Conservation (phyloP, 2,888 invertebrate genomes). For the Unio pictorum region DNA sequence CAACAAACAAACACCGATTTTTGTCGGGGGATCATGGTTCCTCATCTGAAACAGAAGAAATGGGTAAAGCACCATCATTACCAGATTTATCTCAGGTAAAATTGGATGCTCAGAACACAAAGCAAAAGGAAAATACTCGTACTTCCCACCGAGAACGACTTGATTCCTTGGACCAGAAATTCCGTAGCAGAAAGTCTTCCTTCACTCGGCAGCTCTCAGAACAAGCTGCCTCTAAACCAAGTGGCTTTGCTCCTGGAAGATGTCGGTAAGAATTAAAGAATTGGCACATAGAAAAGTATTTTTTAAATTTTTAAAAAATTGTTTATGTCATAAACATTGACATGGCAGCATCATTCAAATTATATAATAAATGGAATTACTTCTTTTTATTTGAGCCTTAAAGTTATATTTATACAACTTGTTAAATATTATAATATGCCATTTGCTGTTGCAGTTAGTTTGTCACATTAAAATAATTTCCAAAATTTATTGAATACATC, state of each 20-base stretch:
- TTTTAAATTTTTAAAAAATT: background rate
- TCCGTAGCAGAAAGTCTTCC: slow-evolving; percentile 30
- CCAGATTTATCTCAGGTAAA: slow-evolving; percentile 25
- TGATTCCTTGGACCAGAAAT: slow-evolving; percentile 38
- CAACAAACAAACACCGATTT: slow-evolving; percentile 9
- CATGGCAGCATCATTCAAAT: too few species aligned
- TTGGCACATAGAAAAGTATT: slow-evolving; percentile 4
- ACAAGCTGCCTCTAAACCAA: slow-evolving; percentile 26
- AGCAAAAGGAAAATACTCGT: slow-evolving; percentile 9
- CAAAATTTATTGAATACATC: too few species aligned
- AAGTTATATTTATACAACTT: background rate
- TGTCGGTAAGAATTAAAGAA: slow-evolving; percentile 45
- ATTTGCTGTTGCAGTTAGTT: too few species aligned
- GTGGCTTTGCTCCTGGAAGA: slow-evolving; percentile 46
- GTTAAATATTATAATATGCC: background rate
- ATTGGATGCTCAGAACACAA: slow-evolving; percentile 2
- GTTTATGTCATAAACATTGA: too few species aligned
- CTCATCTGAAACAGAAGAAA: slow-evolving; percentile 6
- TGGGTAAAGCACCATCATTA: slow-evolving; percentile 28
- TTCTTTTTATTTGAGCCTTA: too few species aligned
- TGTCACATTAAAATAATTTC: too few species aligned
- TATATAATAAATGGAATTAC: too few species aligned
- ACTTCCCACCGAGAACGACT: slow-evolving; percentile 29
- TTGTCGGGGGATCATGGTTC: slow-evolving; percentile 7
- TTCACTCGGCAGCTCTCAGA: slow-evolving; percentile 48